These are phyloP conservation scores for Tupaia chinensis DNA, from an alignment of 2,113 vertebrate species.

Conservation along the genomic window DNA sequence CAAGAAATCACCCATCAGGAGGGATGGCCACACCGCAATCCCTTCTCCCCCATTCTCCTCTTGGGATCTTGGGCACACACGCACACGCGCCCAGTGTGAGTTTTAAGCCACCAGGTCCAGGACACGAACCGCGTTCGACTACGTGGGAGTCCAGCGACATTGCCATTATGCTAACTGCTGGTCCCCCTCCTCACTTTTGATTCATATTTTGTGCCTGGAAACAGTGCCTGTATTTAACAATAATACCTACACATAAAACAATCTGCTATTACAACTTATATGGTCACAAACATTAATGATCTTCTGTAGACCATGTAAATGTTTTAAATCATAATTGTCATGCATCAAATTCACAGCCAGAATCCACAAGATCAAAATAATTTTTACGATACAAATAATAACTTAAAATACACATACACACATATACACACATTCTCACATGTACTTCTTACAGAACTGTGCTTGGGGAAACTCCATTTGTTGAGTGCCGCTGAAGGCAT, in stretches of 20 bases:
- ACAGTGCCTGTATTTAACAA: conserved; percentile 84
- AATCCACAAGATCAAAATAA: conserved; percentile 82
- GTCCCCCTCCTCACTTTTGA: conserved; percentile 78
- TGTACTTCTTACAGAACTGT: conserved; percentile 83
- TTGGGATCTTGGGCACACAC: too few relatives aligned
- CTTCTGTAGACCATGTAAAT: conserved; percentile 78
- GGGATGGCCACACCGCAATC: too few relatives aligned
- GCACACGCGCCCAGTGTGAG: too few relatives aligned
- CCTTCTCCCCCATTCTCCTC: too few relatives aligned
- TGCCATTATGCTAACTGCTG: too few relatives aligned
- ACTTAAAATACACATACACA: conserved; percentile 81
- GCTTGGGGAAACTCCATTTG: conserved; percentile 83
- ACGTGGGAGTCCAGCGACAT: too few relatives aligned
- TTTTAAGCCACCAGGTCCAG: too few relatives aligned
- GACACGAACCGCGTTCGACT: too few relatives aligned
- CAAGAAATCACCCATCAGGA: too few relatives aligned
- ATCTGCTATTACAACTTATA: conserved; percentile 82
- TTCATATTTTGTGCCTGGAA: conserved; percentile 82
- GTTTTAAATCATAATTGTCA: conserved; percentile 83
- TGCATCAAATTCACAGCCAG: conserved; percentile 85
- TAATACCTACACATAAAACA: conserved; percentile 85
- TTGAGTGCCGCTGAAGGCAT: conserved; percentile 79
- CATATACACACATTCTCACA: conserved; percentile 58
- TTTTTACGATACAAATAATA: conserved; percentile 83
- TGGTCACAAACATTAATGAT: conserved; percentile 83